Evolutionary conservation across 2,888 invertebrate species (phyloP), one percentile per base, ranked within the genome.

Genomic region (Tuberolachnus salignus): DNA sequence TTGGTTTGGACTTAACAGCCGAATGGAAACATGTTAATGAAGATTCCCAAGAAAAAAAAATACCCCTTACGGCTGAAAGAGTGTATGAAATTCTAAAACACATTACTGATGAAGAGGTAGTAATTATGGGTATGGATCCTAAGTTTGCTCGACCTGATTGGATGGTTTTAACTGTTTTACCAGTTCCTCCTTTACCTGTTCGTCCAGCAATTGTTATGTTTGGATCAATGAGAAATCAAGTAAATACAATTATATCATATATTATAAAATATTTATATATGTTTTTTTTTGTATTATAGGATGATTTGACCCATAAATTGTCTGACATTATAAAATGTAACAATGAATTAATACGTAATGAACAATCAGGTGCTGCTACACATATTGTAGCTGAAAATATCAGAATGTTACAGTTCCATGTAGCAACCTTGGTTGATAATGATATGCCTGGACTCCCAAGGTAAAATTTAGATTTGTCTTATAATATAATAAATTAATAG

Each of bases 11-110:
- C 84, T 88, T 99, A 59, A 91, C 93, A 0, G 98, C 98, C 0
- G 98, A 99, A 87, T 99, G 99, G 99, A 99, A 97, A 86, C 93
- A 98, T 86, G 91, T 95, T 0, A 99, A 99, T 86, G 99, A 99
- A 87, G 98, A 99, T 84, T 94, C 96, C 9, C 98, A 98, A 86
- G 97, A 99, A 85, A 94, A 94, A 85, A 98, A 99, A 86, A 96
- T 97, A 21, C 87, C 89, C 0, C 88, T 99, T 10, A 94, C 95
- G 9, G 99, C 98, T 1, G 99, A 99, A 86, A 88, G 97, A 83
- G 98, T 98, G 1, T 94, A 95, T 90, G 99, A 99, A 87, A 97
- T 99, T 82, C 90, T 84, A 46, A 84, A 84, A 80, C 84, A 84
- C 72, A 84, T 84, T 42, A 85, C 86, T 86, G 98, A 99, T 86